Evolutionary conservation across 2,113 vertebrate species (phyloP), one percentile per base, ranked within the genome.

Genomic region (Chaenocephalus aceratus): DNA sequence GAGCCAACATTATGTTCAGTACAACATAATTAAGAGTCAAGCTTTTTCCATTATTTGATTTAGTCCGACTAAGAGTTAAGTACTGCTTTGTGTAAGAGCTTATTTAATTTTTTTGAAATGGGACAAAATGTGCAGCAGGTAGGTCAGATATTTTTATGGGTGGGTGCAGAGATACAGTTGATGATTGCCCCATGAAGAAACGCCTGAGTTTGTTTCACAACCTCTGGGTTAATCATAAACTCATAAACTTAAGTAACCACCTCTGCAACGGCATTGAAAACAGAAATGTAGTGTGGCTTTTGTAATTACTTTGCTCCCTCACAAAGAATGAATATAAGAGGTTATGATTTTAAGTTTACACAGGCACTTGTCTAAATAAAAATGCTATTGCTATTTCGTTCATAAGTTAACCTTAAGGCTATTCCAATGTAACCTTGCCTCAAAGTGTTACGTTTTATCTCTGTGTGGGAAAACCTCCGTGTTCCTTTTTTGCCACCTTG

Each of bases 171-270:
- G 85, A 64, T 78, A 59, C 59, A 82, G 67, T 84, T 90, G 82
- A 91, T 91, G 86, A 93, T 91, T 92, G 84, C 51, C 80, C 49
- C 51, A 57, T 68, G 2, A 69, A 80, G 77, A 84, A 90, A 91
- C 2, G 62, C 44, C 64, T 79, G 36, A 41, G 74, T 18, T 81
- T 63, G 81, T 93, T 92, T 87, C 91, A 85, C 91, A 89, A 93
- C 79, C 64, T 36, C 61, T 60, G 79, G 77, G 91, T 94, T 93
- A 94, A 93, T 94, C 77, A 91, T 89, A 82, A 91, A 89, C 93
- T 59, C 79, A 91, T 89, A 82, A 91, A 89, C 93, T 59, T 70
- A 52, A 75, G 70, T 70, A 86, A 72, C 80, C 76, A 69, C 83
- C 72, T 79, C 61, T 5, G 72, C 21, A 54, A 64, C 71, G 16